A percentile compares a stretch with the other conserved stretches of the same genome.
These are phyloP conservation scores for Aphelinus atriplicis DNA, from an alignment of 1,140 invertebrate genomes.

Conservation along the genomic window DNA sequence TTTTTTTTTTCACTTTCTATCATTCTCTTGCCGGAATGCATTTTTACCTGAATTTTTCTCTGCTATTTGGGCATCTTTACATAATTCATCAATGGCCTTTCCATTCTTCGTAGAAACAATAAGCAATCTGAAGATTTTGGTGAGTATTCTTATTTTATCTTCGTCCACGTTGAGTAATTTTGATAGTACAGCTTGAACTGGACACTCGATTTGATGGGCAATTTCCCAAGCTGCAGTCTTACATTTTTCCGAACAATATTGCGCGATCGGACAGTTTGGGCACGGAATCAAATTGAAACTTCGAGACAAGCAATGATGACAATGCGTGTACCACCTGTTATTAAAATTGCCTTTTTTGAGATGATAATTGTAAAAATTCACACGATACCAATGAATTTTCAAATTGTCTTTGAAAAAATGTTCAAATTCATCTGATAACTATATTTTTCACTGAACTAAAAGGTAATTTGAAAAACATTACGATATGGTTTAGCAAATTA, in stretches of 20 bases:
- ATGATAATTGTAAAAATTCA: too few species aligned
- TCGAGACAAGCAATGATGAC: slow-evolving; percentile 80
- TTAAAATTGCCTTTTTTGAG: neutral
- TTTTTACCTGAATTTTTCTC: slow-evolving; percentile 57
- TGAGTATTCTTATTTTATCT: slow-evolving; percentile 65
- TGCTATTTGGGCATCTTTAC: slow-evolving; percentile 52
- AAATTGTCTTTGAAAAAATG: too few species aligned
- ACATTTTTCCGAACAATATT: slow-evolving; percentile 72
- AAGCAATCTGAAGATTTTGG: slow-evolving; percentile 63
- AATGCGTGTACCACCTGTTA: slow-evolving; percentile 72
- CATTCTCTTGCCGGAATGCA: too few species aligned
- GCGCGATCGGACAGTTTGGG: slow-evolving; percentile 61
- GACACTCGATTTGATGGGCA: slow-evolving; percentile 74
- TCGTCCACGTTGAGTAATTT: slow-evolving; percentile 60
- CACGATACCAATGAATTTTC: too few species aligned
- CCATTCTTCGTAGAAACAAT: slow-evolving; percentile 59
- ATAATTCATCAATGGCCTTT: slow-evolving; percentile 53
- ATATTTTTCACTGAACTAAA: too few species aligned
- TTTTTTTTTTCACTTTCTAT: too few species aligned
- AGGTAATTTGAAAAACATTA: too few species aligned
- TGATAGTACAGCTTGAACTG: slow-evolving; percentile 61
- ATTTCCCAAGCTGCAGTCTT: slow-evolving; percentile 63
- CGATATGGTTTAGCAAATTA: too few species aligned
- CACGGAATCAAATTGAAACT: slow-evolving; percentile 71
- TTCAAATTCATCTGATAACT: too few species aligned